Conservation (phyloP, 2,888 invertebrate species). For the Orthosia gracilis region DNA sequence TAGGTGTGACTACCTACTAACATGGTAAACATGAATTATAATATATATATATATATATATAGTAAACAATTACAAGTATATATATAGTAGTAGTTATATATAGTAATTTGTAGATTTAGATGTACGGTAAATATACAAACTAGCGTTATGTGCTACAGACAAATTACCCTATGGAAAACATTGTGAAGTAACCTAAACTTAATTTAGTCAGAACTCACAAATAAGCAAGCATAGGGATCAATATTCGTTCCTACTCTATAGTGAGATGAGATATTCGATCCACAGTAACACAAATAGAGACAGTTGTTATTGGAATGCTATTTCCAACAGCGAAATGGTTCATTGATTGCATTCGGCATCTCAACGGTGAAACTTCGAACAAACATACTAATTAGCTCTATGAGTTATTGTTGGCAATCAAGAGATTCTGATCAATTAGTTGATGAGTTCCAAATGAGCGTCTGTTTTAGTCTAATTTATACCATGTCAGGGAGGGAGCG, state of each 20-base stretch:
- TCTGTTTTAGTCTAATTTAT: conserved; percentile 39
- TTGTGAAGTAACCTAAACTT: too few species aligned
- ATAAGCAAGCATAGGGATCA: not conserved
- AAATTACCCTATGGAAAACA: too few species aligned
- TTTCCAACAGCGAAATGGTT: conserved; percentile 11
- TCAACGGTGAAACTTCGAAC: conserved; percentile 30
- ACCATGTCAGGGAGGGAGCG: not conserved
- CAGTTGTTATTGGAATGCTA: not conserved
- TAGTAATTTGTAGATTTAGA: too few species aligned
- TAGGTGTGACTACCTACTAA: too few species aligned
- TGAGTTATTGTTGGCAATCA: conserved; percentile 33
- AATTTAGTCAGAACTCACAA: not conserved
- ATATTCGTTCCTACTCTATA: not conserved
- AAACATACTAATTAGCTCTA: conserved; percentile 44
- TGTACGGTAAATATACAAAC: too few species aligned
- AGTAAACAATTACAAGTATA: too few species aligned
- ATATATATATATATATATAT: too few species aligned
- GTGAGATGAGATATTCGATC: not conserved
- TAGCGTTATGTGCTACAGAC: too few species aligned
- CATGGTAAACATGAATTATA: too few species aligned
- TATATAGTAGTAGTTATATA: too few species aligned
- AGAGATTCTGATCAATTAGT: conserved; percentile 45
- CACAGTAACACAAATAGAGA: not conserved
- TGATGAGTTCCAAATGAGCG: conserved; percentile 24
- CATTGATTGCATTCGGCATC: conserved; percentile 33